A percentile compares a stretch with the other conserved stretches of the same genome.
phyloP scores from a whole-genome alignment of 2,113 vertebrate species.

The Mirounga angustirostris region DNA sequence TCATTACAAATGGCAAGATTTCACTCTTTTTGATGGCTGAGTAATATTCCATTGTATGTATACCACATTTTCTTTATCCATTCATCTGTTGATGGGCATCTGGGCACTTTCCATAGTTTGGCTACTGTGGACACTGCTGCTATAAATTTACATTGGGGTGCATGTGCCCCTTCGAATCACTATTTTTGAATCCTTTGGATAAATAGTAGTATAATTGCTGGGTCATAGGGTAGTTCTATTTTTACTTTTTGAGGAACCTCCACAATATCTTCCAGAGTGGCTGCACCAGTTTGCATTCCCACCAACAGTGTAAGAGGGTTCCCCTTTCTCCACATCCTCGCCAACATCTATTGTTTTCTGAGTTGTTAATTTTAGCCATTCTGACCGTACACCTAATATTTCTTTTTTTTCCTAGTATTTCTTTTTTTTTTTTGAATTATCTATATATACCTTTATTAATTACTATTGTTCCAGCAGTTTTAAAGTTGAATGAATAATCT shows the following conservation, averaged over 20 bases:
- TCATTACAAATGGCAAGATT: not conserved
- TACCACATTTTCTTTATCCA: not conserved
- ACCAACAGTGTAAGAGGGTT: not conserved
- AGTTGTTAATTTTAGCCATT: not conserved
- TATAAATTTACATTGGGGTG: not conserved
- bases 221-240: not conserved
- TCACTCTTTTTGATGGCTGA: not conserved
- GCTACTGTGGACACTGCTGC: not conserved
- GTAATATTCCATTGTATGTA: not conserved
- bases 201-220: not conserved
- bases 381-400: not conserved
- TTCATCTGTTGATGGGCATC: not conserved
- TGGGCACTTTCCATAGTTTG: not conserved
- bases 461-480: conserved; percentile 77
- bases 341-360: not conserved
- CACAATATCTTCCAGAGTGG: not conserved
- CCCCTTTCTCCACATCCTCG: not conserved
- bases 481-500: conserved; percentile 72
- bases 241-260: not conserved
- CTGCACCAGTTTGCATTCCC: not conserved
- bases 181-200: not conserved
- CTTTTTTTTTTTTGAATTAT: conserved; percentile 43
- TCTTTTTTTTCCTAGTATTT: not conserved
- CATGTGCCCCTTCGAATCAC: not conserved
- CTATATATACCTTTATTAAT: conserved; percentile 75